phyloP scores from a whole-genome alignment of 2,888 invertebrate species.

The Andrena bucephala region DNA sequence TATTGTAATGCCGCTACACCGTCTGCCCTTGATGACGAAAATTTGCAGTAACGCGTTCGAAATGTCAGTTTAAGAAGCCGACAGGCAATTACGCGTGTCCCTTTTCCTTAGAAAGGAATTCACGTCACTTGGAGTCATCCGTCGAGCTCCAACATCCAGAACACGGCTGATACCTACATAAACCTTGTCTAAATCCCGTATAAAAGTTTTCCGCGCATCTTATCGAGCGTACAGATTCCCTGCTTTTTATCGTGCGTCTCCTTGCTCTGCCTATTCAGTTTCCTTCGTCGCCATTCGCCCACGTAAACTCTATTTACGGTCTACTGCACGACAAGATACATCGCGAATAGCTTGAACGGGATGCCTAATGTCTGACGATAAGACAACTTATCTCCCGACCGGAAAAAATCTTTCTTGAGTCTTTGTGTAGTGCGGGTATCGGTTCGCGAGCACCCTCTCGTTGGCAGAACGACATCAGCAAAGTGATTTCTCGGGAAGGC shows the following conservation, averaged over 20 bases:
- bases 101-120: background rate
- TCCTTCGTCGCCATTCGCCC: background rate
- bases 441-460: background rate
- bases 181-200: slow-evolving; percentile 37
- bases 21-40: background rate
- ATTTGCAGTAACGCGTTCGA: too few species aligned
- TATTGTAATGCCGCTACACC: background rate
- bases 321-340: background rate
- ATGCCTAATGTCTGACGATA: background rate
- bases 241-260: slow-evolving; percentile 20
- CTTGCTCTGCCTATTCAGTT: background rate
- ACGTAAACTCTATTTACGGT: slow-evolving; percentile 20
- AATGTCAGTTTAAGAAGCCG: too few species aligned
- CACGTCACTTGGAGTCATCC: background rate
- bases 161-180: slow-evolving; percentile 7
- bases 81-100: slow-evolving; percentile 4
- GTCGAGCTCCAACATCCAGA: slow-evolving; percentile 10
- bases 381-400: too few species aligned
- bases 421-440: too few species aligned
- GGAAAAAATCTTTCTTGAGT: too few species aligned
- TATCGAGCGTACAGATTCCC: slow-evolving; percentile 24
- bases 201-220: slow-evolving; percentile 30
- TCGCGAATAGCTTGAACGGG: background rate
- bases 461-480: background rate
- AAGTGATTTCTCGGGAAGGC: slow-evolving; percentile 1